phyloP scores from a whole-genome alignment of 64 coral and sea anemone genomes.

The Acropora tenuis region DNA sequence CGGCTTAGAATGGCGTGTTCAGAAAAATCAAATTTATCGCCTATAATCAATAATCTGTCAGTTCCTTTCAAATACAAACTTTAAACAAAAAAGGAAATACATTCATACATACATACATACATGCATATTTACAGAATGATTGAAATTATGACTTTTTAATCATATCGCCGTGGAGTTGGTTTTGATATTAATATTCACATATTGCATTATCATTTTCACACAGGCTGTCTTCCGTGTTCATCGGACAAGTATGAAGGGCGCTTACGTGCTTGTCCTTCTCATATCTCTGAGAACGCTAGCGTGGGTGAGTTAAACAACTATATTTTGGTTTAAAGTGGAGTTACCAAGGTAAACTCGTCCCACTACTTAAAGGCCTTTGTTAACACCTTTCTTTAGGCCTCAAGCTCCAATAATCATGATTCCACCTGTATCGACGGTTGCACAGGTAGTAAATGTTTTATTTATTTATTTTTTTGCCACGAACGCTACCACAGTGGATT shows the following conservation, averaged over 20 bases:
- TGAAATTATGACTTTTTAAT: background rate
- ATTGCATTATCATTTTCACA: background rate
- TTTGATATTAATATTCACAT: background rate
- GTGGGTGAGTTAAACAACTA: background rate
- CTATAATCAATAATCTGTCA: background rate
- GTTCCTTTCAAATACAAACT: background rate
- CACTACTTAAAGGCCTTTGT: too few species aligned
- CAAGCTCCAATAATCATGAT: background rate
- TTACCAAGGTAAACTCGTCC: too few species aligned
- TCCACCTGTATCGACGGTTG: background rate
- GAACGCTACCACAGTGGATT: too few species aligned
- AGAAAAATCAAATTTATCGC: background rate
- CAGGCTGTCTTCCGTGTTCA: background rate
- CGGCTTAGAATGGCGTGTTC: background rate
- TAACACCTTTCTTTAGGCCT: background rate
- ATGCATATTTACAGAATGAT: background rate
- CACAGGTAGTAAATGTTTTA: background rate
- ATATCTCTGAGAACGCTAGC: background rate
- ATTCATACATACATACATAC: background rate
- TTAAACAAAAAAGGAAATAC: background rate
- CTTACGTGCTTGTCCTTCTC: background rate
- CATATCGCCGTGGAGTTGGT: background rate
- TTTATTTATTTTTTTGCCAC: background rate
- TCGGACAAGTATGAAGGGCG: background rate
- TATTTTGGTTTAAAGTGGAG: too few species aligned